These are phyloP conservation scores for Tetragonula carbonaria DNA, from an alignment of 2,888 invertebrate genomes.

Conservation along the genomic window DNA sequence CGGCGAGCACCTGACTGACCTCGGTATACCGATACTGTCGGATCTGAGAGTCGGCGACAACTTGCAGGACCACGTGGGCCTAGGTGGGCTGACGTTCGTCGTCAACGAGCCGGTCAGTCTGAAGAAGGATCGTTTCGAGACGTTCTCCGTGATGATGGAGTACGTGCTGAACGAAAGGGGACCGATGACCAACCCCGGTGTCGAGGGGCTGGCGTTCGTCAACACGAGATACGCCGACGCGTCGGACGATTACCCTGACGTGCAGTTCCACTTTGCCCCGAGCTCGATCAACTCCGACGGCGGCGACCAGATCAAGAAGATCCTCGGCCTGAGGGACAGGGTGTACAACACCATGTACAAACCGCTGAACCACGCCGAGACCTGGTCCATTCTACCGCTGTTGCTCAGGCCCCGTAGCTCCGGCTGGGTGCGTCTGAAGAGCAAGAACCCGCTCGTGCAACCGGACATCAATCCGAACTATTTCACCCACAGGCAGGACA, in stretches of 20 bases:
- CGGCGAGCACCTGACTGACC: slow-evolving; percentile 89
- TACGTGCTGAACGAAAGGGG: slow-evolving; percentile 93
- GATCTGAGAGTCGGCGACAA: slow-evolving; percentile 93
- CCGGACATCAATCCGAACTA: slow-evolving; percentile 97
- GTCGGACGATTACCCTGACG: slow-evolving; percentile 91
- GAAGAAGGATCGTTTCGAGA: slow-evolving; percentile 91
- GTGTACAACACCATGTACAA: slow-evolving; percentile 94
- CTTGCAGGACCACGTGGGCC: slow-evolving; percentile 94
- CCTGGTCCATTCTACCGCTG: slow-evolving; percentile 93
- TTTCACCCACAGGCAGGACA: slow-evolving; percentile 93
- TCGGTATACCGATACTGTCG: slow-evolving; percentile 90
- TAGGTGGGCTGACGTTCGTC: slow-evolving; percentile 93
- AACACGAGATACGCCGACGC: slow-evolving; percentile 94
- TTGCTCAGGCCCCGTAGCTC: slow-evolving; percentile 93
- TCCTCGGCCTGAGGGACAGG: slow-evolving; percentile 90
- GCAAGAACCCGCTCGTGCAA: slow-evolving; percentile 91
- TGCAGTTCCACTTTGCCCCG: slow-evolving; percentile 94
- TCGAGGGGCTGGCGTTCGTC: slow-evolving; percentile 94
- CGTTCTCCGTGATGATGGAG: slow-evolving; percentile 91
- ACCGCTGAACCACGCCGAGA: slow-evolving; percentile 91
- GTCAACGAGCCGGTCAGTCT: slow-evolving; percentile 92
- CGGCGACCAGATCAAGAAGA: slow-evolving; percentile 91
- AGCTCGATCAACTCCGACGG: slow-evolving; percentile 94
- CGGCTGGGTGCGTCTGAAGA: slow-evolving; percentile 93
- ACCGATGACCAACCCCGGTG: slow-evolving; percentile 92